Percentiles rank a stretch among this genome's conserved stretches.
These are phyloP conservation scores for Steatocranus sp. DNA, from an alignment of 2,797 vertebrate species.

Conservation along the genomic window DNA sequence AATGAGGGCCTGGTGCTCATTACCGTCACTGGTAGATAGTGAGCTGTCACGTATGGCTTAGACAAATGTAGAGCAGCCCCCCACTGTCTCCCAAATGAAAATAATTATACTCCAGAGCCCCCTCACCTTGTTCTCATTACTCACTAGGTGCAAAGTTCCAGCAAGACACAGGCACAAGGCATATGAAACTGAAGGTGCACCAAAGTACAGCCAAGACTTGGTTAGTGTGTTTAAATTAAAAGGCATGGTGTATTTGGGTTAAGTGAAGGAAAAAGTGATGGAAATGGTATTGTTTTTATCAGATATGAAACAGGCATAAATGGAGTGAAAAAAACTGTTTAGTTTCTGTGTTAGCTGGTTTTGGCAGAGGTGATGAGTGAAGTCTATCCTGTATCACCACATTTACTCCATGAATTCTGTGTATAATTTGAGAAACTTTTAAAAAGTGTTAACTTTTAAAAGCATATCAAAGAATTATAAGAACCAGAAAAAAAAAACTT, in stretches of 20 bases:
- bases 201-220: neutral
- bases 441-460: neutral
- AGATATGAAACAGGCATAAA: neutral
- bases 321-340: neutral
- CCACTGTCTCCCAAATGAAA: slow-evolving; percentile 72
- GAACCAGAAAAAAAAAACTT: neutral
- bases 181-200: slow-evolving; percentile 33
- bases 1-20: slow-evolving; percentile 70
- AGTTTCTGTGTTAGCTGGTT: neutral
- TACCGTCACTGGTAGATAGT: slow-evolving; percentile 58
- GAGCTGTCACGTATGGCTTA: slow-evolving; percentile 66
- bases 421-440: neutral
- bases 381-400: neutral
- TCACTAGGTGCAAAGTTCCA: slow-evolving; percentile 45
- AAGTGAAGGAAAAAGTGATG: neutral
- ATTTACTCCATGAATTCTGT: neutral
- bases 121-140: slow-evolving; percentile 73
- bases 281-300: neutral
- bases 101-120: slow-evolving; percentile 76
- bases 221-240: neutral
- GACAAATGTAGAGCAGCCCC: slow-evolving; percentile 67
- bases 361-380: neutral
- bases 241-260: neutral
- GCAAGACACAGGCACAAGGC: slow-evolving; percentile 17
- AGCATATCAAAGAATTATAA: neutral